A percentile compares a stretch with the other conserved stretches of the same genome.
phyloP scores from a whole-genome alignment of 2,888 invertebrate species.

The Hypomecis punctinalis region DNA sequence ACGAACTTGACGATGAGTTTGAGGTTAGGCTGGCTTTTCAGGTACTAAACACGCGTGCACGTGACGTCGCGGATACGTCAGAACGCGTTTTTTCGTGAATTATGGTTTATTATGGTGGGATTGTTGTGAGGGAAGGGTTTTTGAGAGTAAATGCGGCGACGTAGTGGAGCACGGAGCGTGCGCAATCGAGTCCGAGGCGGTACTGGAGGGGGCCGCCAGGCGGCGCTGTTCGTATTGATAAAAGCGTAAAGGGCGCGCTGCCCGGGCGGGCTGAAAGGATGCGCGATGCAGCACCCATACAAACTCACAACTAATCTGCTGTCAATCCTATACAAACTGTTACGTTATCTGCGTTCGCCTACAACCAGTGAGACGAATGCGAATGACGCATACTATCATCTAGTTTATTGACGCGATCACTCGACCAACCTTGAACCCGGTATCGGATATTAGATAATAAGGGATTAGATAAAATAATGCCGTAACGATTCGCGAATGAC shows the following conservation, averaged over 20 bases:
- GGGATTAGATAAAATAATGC: constrained; percentile 62
- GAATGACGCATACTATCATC: constrained; percentile 33
- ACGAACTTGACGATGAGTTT: constrained; percentile 54
- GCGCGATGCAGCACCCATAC: constrained; percentile 40
- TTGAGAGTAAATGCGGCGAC: constrained; percentile 71
- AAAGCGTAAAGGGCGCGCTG: constrained; percentile 74
- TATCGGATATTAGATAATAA: constrained; percentile 76
- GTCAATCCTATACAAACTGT: constrained; percentile 10
- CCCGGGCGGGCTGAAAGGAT: constrained; percentile 51
- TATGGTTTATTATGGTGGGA: constrained; percentile 60
- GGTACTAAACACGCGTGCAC: constrained; percentile 42
- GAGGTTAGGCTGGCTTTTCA: constrained; percentile 52
- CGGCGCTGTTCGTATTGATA: constrained; percentile 80
- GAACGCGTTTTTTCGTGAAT: constrained; percentile 47
- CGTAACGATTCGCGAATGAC: constrained; percentile 48
- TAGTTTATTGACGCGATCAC: constrained; percentile 43
- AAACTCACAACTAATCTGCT: constrained; percentile 11
- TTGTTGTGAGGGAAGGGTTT: constrained; percentile 68
- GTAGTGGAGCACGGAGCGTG: constrained; percentile 73
- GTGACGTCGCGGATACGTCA: constrained; percentile 28
- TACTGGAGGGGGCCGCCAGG: constrained; percentile 71
- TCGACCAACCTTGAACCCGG: constrained; percentile 77
- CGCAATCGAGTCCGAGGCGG: constrained; percentile 69
- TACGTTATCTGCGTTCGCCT: constrained; percentile 13
- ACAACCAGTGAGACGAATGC: neutral